Conservation (phyloP, 2,113 vertebrate genomes). For the Penelope pileata region DNA sequence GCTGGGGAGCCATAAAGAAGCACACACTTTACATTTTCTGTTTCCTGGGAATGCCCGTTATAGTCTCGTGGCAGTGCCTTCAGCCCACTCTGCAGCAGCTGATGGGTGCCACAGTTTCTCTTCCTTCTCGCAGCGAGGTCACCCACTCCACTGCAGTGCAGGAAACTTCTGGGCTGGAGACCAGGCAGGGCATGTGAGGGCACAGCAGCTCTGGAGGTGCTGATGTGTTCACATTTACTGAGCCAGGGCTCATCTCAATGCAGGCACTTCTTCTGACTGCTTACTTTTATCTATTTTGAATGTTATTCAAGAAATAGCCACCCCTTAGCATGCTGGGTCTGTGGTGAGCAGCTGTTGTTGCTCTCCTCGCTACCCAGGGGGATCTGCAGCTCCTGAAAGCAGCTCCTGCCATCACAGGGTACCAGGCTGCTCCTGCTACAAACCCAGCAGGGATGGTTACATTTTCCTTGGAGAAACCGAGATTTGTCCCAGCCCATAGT, state of each 20-base stretch:
- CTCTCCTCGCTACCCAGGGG: not conserved
- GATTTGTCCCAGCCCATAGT: not conserved
- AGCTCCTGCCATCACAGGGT: not conserved
- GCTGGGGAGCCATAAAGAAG: not conserved
- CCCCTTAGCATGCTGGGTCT: not conserved
- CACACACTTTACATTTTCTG: accelerated
- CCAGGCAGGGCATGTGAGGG: accelerated
- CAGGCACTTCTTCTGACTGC: not conserved
- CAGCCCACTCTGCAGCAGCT: not conserved
- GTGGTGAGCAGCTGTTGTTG: not conserved
- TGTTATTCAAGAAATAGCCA: not conserved
- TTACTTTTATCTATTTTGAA: not conserved
- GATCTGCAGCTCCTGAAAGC: not conserved
- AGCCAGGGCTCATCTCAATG: not conserved
- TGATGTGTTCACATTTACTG: not conserved
- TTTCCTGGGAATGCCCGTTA: not conserved
- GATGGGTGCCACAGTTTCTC: accelerated
- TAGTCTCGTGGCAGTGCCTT: not conserved
- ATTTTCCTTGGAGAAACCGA: not conserved
- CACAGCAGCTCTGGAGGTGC: not conserved
- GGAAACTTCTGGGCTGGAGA: not conserved
- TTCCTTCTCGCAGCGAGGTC: not conserved
- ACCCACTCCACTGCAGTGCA: accelerated
- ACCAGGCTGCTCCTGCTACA: not conserved
- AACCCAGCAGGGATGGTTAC: not conserved